Evolutionary conservation across 2,888 invertebrate genomes (phyloP).

Genomic region (Zaprionus lineosus): DNA sequence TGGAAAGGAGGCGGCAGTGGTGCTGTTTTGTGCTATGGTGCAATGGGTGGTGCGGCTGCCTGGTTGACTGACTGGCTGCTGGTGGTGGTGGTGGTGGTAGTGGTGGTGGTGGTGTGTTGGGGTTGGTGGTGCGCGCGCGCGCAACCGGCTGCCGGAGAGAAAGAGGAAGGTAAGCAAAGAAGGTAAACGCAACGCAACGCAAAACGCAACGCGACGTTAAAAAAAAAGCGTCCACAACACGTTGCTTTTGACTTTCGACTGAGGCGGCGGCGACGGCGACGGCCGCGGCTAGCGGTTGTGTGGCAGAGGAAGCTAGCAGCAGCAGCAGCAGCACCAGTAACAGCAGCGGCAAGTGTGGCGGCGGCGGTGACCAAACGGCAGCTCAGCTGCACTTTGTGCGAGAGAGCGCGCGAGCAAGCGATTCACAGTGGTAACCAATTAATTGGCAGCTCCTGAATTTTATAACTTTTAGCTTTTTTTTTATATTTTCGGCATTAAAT

Average conservation of each 20-base stretch:
- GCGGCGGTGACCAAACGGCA: constrained; percentile 68
- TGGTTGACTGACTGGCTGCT: too few relatives aligned
- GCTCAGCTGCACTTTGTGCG: constrained; percentile 78
- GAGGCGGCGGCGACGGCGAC: constrained; percentile 72
- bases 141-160: constrained; percentile 43
- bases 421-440: constrained; percentile 38
- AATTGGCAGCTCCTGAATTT: background rate
- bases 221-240: constrained; percentile 79
- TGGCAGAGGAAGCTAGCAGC: constrained; percentile 64
- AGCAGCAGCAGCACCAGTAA: constrained; percentile 29
- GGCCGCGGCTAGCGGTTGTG: constrained; percentile 68
- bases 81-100: constrained; percentile 14
- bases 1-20: constrained; percentile 35
- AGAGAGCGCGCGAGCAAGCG: constrained; percentile 57
- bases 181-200: constrained; percentile 76
- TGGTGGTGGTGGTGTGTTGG: constrained; percentile 8
- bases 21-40: constrained; percentile 23
- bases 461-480: background rate
- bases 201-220: constrained; percentile 76
- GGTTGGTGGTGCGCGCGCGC: constrained; percentile 50
- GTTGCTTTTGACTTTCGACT: constrained; percentile 78
- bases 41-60: constrained; percentile 27
- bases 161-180: constrained; percentile 51
- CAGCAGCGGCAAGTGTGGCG: constrained; percentile 69
- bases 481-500: too few relatives aligned